phyloP scores from a whole-genome alignment of 2,888 invertebrate genomes.

The Melolontha melolontha region DNA sequence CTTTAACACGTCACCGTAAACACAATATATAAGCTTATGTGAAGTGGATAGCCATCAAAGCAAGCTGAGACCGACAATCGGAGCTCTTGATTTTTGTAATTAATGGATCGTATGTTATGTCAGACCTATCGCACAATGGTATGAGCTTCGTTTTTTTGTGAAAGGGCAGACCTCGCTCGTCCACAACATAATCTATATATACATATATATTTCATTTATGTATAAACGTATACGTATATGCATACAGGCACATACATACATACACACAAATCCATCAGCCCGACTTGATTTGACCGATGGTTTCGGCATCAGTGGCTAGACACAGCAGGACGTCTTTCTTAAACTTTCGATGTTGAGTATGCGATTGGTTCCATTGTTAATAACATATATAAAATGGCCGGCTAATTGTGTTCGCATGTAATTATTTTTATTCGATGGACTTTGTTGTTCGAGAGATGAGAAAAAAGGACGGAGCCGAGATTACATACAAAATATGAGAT shows the following conservation, averaged over 20 bases:
- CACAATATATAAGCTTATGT: conserved; percentile 45
- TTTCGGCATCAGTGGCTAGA: conserved; percentile 42
- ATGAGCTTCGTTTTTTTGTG: conserved; percentile 41
- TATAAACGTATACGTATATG: conserved; percentile 17
- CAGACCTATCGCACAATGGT: conserved; percentile 40
- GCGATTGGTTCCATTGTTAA: conserved; percentile 51
- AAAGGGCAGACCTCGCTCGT: conserved; percentile 38
- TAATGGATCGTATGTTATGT: conserved; percentile 48
- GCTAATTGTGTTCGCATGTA: conserved; percentile 43
- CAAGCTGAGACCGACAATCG: conserved; percentile 49
- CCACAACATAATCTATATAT: conserved; percentile 33
- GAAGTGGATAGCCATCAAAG: conserved; percentile 46
- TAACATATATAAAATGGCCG: conserved; percentile 49
- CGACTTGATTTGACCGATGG: conserved; percentile 37
- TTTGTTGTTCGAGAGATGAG: conserved; percentile 7
- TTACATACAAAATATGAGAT: conserved; percentile 1
- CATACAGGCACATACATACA: not conserved
- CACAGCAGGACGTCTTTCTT: conserved; percentile 44
- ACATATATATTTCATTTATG: conserved; percentile 15
- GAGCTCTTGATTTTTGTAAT: conserved; percentile 51
- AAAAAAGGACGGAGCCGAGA: conserved; percentile 3
- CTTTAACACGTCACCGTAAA: conserved; percentile 42
- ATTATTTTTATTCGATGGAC: conserved; percentile 32
- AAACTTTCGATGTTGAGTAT: conserved; percentile 40
- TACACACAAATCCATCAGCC: conserved; percentile 22